Conservation (phyloP, 2,113 vertebrate genomes). For the Acanthisitta chloris region DNA sequence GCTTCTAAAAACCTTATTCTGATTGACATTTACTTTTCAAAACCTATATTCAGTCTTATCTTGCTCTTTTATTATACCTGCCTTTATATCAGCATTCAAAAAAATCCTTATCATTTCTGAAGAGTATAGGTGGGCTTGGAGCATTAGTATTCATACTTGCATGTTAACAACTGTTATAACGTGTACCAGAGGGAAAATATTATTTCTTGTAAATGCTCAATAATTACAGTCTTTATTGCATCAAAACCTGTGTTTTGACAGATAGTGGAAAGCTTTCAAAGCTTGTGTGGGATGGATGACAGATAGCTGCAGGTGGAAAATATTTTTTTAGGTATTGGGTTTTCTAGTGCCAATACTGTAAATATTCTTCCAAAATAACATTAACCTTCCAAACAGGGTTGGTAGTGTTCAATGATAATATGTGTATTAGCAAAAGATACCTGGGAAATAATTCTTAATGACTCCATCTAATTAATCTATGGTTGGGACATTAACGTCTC, state of each 20-base stretch:
- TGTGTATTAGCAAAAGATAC: conserved; percentile 32
- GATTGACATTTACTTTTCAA: conserved; percentile 61
- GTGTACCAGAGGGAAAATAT: conserved; percentile 71
- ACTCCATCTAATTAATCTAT: conserved; percentile 55
- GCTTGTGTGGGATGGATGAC: conserved; percentile 62
- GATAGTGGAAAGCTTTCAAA: conserved; percentile 68
- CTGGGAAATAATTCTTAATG: conserved; percentile 36
- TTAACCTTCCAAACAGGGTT: conserved; percentile 50
- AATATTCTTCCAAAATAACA: conserved; percentile 54
- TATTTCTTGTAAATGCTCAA: conserved; percentile 75
- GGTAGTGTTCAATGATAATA: background rate
- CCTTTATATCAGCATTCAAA: conserved; percentile 4
- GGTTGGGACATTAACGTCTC: conserved; percentile 51
- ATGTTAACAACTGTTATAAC: conserved; percentile 61
- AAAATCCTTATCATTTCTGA: conserved; percentile 8
- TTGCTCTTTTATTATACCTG: conserved; percentile 17
- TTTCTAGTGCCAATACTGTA: conserved; percentile 33
- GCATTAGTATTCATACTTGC: conserved; percentile 62
- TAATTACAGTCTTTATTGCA: conserved; percentile 78
- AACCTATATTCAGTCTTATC: conserved; percentile 36
- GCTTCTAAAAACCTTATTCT: conserved; percentile 8
- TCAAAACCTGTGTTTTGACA: conserved; percentile 72
- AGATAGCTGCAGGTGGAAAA: conserved; percentile 66
- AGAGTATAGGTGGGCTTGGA: conserved; percentile 24
- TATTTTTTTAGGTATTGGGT: conserved; percentile 53